Evolutionary conservation across 2,113 vertebrate genomes (phyloP).

Genomic region (Oryzias curvinotus): DNA sequence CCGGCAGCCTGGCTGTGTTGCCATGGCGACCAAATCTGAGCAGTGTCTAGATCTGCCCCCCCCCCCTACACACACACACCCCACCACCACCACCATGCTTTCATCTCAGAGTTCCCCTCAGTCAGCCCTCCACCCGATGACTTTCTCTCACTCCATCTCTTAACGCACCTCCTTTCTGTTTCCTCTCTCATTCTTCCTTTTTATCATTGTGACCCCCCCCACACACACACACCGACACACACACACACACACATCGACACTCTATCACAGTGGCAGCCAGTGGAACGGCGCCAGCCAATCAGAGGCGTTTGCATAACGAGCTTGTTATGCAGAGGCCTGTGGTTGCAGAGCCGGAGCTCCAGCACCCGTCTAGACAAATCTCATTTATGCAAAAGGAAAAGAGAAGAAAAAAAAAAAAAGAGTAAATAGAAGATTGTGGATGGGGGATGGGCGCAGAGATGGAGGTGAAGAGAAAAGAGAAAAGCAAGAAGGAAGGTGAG

Average conservation of each 20-base stretch:
- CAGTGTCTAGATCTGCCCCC: constrained; percentile 71
- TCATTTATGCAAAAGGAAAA: constrained; percentile 75
- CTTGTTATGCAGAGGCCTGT: constrained; percentile 80
- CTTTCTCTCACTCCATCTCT: constrained; percentile 49
- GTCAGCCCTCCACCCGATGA: constrained; percentile 29
- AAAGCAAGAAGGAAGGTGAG: constrained; percentile 45
- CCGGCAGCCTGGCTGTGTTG: constrained; percentile 78
- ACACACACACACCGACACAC: constrained; percentile 14
- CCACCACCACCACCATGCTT: constrained; percentile 33
- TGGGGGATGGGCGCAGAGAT: constrained; percentile 53
- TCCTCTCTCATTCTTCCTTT: constrained; percentile 28
- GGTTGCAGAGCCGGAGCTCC: constrained; percentile 74
- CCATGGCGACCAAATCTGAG: constrained; percentile 81
- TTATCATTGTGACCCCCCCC: constrained; percentile 4
- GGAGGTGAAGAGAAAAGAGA: constrained; percentile 47
- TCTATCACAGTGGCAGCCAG: constrained; percentile 72
- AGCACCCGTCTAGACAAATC: constrained; percentile 81
- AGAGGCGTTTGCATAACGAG: constrained; percentile 82
- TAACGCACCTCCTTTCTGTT: constrained; percentile 30
- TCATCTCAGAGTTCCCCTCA: constrained; percentile 41
- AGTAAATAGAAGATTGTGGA: constrained; percentile 53
- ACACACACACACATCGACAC: constrained; percentile 22
- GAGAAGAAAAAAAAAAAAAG: constrained; percentile 24
- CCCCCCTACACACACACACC: constrained; percentile 30
- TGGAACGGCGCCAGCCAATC: constrained; percentile 80